phyloP scores from a whole-genome alignment of 2,888 invertebrate species.

The Leptinotarsa juncta region DNA sequence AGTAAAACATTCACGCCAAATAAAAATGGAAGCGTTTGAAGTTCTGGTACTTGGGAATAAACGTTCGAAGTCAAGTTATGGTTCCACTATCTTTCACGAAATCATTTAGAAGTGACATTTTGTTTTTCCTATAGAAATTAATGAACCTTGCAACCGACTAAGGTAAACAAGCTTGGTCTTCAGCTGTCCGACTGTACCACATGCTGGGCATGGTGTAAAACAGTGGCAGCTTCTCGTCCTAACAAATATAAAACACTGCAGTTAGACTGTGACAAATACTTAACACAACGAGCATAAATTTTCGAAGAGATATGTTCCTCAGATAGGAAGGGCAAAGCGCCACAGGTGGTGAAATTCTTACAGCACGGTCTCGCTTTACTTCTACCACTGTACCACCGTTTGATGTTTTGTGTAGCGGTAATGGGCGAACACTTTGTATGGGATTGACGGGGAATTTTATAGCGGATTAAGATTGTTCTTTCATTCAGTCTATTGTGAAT shows the following conservation, averaged over 20 bases:
- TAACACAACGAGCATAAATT: conserved; percentile 64
- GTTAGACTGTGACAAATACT: conserved; percentile 66
- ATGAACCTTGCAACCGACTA: not conserved
- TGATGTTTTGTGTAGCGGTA: conserved; percentile 18
- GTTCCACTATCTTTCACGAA: no score
- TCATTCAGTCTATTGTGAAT: conserved; percentile 28
- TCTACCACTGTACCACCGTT: conserved; percentile 11
- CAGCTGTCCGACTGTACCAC: conserved; percentile 56
- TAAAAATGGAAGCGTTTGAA: no score
- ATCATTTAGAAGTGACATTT: no score
- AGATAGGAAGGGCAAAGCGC: conserved; percentile 56
- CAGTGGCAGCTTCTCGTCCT: conserved; percentile 64
- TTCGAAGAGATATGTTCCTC: conserved; percentile 61
- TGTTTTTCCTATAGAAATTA: not conserved
- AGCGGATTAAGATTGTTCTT: conserved; percentile 29
- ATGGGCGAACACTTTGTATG: conserved; percentile 24
- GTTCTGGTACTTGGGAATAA: no score
- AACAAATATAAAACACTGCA: conserved; percentile 64
- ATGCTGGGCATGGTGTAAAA: conserved; percentile 62
- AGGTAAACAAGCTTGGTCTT: not conserved
- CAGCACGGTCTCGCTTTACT: conserved; percentile 16
- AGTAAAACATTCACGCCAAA: no score
- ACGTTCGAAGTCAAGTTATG: no score
- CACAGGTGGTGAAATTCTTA: conserved; percentile 54
- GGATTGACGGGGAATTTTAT: conserved; percentile 22